A percentile compares a stretch with the other conserved stretches of the same genome.
Evolutionary conservation across 2,113 vertebrate species (phyloP).

Genomic region (Okapia johnstoni): DNA sequence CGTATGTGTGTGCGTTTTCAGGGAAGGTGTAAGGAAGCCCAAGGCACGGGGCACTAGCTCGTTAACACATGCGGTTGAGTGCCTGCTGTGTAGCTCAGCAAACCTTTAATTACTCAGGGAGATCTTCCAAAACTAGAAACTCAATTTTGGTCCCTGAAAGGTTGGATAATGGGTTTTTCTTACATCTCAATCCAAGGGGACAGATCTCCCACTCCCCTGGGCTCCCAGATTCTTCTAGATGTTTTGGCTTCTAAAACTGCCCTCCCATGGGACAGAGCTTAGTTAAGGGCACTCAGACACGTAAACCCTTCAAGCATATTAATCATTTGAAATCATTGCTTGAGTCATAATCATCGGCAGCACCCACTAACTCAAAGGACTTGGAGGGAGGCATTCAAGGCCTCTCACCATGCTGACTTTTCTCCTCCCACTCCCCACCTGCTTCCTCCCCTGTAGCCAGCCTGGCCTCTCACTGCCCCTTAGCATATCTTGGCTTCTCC

Average conservation of each 20-base stretch:
- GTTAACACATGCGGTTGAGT: neutral
- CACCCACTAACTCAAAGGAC: neutral
- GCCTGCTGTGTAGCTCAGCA: neutral
- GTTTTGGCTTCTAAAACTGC: constrained; percentile 61
- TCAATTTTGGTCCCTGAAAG: constrained; percentile 48
- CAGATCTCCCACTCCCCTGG: constrained; percentile 2
- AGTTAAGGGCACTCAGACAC: constrained; percentile 37
- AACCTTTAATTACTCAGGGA: constrained; percentile 46
- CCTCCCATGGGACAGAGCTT: neutral
- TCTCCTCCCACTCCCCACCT: neutral
- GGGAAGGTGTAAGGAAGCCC: neutral
- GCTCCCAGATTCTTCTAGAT: constrained; percentile 49
- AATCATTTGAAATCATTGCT: neutral
- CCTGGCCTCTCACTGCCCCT: neutral
- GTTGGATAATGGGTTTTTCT: constrained; percentile 49
- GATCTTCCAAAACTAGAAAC: constrained; percentile 32
- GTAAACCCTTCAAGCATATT: neutral
- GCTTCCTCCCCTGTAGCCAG: neutral
- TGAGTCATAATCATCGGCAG: neutral
- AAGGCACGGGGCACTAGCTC: neutral
- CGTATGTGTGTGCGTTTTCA: neutral
- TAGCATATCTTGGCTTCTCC: neutral
- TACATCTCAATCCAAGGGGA: constrained; percentile 34
- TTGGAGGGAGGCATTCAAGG: neutral
- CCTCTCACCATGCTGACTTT: neutral